Base-by-base conservation (phyloP, 2,888 invertebrate species). In the Hemaris fuciformis region DNA sequence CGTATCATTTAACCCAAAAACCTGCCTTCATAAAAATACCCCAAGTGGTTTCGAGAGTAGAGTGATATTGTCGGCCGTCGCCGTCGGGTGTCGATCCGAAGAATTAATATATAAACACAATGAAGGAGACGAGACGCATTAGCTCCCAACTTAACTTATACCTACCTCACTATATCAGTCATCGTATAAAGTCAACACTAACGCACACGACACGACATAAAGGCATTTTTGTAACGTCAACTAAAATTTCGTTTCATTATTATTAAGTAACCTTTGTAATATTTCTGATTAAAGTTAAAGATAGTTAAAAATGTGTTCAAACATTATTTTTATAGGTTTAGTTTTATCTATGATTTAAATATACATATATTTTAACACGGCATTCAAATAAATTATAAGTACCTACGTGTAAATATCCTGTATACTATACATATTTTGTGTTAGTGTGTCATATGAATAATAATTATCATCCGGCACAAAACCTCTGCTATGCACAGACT, bases 151-250 rank as follows among this genome's bases (percentile, higher is more conserved):
- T 53, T 53, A 53, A 18, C 18, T 31, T 53, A 31, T 53, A 53
- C 20, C 53, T 53, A 53, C 53, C 31, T 18, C 53, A 53, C 53
- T 53, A 53, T 53, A 53, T 53, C 53, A 53, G 27, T 53, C 53
- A 53, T 18, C 53, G 27, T 53, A 53, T 53, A 53, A 53, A 53
- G 53, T 53, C 4, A 18, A 27, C 53, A 31, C 18, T 53, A 18
- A 7, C 10, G 8, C 1, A 10, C 8, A 20, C 53, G 31, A 18
- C 10, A 53, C 53, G 53, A 10, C 10, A 27, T n/a, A n/a, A n/a
- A n/a, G n/a, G n/a, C n/a, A n/a, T n/a, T n/a, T n/a, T n/a, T n/a
- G n/a, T n/a, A n/a, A n/a, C n/a, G n/a, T n/a, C n/a, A n/a, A n/a
- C n/a, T n/a, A n/a, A n/a, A n/a, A n/a, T n/a, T n/a, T n/a, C n/a